phyloP scores from a whole-genome alignment of 1,140 invertebrate genomes.

The Choristoneura fumiferana region DNA sequence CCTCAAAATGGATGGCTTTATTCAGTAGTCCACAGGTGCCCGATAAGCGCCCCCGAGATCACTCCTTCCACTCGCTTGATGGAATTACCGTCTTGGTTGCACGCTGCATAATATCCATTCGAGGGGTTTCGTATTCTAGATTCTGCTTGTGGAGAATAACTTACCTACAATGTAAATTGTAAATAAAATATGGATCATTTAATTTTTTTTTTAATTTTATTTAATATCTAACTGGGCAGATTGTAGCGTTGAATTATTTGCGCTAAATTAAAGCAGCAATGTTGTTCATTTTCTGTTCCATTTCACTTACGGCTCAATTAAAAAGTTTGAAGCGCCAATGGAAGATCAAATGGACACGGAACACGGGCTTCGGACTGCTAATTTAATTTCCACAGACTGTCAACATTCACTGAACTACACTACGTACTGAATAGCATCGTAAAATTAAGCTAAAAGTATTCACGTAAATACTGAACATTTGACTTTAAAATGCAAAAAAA shows the following conservation, averaged over 20 bases:
- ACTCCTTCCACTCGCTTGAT: conserved; percentile 38
- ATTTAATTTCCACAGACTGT: conserved; percentile 15
- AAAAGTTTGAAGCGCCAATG: conserved; percentile 16
- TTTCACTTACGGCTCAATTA: conserved; percentile 16
- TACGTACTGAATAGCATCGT: not conserved
- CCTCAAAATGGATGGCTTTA: conserved; percentile 57
- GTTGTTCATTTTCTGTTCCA: conserved; percentile 8
- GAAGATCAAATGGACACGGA: conserved; percentile 16
- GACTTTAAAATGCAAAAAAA: too few species aligned
- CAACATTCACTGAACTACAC: conserved; percentile 5
- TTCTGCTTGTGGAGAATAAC: too few species aligned
- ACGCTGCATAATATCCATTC: conserved; percentile 41
- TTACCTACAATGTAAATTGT: too few species aligned
- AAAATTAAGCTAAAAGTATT: not conserved
- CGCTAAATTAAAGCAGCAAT: not conserved
- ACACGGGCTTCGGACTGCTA: not conserved
- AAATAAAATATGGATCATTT: too few species aligned
- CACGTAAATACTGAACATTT: too few species aligned
- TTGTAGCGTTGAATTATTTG: not conserved
- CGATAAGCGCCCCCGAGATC: conserved; percentile 51
- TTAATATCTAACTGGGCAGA: too few species aligned
- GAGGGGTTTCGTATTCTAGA: conserved; percentile 44
- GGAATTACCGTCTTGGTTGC: conserved; percentile 50
- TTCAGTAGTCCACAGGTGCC: conserved; percentile 57
- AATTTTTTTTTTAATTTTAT: too few species aligned